These are phyloP conservation scores for Platypus cylindrus DNA, from an alignment of 2,888 invertebrate species.

Conservation along the genomic window DNA sequence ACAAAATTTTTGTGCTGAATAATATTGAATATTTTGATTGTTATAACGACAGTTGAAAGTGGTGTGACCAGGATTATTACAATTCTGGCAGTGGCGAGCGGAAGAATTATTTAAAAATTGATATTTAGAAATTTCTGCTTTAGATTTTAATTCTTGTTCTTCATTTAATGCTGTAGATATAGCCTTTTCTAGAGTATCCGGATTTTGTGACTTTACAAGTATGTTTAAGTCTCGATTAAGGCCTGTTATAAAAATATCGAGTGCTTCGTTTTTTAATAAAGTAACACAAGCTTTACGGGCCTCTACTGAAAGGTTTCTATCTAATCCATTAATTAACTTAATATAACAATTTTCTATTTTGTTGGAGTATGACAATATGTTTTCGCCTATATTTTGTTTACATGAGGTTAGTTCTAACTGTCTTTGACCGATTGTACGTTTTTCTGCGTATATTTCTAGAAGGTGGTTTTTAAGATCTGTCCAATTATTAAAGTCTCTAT, in stretches of 20 bases:
- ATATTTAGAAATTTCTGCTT: slow-evolving; percentile 12
- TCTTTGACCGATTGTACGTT: slow-evolving; percentile 21
- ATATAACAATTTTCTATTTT: slow-evolving; percentile 11
- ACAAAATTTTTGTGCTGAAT: no score
- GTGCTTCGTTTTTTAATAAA: slow-evolving; percentile 11
- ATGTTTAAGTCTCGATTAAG: slow-evolving; percentile 9
- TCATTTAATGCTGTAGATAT: slow-evolving; percentile 11
- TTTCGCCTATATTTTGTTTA: slow-evolving; percentile 18
- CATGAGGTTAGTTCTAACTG: slow-evolving; percentile 23
- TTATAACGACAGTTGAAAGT: not conserved
- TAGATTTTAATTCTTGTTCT: slow-evolving; percentile 14
- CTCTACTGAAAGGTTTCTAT: slow-evolving; percentile 1
- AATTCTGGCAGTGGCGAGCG: slow-evolving; percentile 5
- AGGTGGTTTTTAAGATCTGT: slow-evolving; percentile 8
- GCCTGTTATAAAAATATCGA: slow-evolving; percentile 10
- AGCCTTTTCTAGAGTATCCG: slow-evolving; percentile 12
- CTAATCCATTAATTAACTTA: slow-evolving; percentile 5
- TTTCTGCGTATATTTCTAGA: slow-evolving; percentile 17
- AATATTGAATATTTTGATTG: no score
- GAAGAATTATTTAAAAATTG: slow-evolving; percentile 7
- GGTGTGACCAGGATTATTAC: slow-evolving; percentile 10
- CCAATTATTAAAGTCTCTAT: slow-evolving; percentile 18
- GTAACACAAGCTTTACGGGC: slow-evolving; percentile 5
- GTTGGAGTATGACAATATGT: slow-evolving; percentile 19
- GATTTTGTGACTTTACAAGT: slow-evolving; percentile 12